These are phyloP conservation scores for Nannospalax galili DNA, from an alignment of 2,113 vertebrate species.

Conservation along the genomic window DNA sequence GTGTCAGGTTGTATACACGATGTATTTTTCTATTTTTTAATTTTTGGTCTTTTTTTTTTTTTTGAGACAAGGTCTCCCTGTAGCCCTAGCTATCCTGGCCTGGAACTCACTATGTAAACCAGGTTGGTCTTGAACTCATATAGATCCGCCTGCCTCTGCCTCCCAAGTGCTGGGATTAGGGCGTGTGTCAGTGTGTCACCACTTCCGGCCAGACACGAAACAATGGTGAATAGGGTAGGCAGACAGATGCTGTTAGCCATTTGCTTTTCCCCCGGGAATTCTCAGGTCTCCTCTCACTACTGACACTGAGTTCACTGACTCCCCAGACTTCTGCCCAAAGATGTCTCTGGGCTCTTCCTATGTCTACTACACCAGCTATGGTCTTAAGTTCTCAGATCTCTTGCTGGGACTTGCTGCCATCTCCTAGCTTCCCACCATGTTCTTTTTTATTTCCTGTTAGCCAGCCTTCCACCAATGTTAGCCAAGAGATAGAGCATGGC, in stretches of 20 bases:
- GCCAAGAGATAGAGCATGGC: background rate
- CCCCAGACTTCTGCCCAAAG: background rate
- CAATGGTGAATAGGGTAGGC: no score
- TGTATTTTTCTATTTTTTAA: no score
- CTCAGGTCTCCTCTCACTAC: background rate
- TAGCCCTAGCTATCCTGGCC: no score
- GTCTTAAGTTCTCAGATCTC: background rate
- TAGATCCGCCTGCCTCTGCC: no score
- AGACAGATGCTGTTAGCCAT: background rate
- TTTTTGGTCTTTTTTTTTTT: no score
- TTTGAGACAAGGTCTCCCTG: no score
- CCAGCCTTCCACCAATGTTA: background rate
- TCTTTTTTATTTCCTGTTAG: background rate
- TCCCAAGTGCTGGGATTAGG: no score
- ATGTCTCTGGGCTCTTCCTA: background rate
- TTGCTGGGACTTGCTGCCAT: background rate
- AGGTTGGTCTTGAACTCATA: no score
- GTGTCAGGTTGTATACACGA: background rate
- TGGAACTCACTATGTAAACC: no score
- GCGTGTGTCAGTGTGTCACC: no score
- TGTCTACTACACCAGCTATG: fast-evolving
- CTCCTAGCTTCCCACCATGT: background rate
- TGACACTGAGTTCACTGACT: no score
- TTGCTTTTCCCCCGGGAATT: fast-evolving
- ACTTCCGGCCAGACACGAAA: no score